A percentile compares a stretch with the other conserved stretches of the same genome.
phyloP scores from a whole-genome alignment of 2,888 invertebrate species.

The Habrosyne pyritoides region DNA sequence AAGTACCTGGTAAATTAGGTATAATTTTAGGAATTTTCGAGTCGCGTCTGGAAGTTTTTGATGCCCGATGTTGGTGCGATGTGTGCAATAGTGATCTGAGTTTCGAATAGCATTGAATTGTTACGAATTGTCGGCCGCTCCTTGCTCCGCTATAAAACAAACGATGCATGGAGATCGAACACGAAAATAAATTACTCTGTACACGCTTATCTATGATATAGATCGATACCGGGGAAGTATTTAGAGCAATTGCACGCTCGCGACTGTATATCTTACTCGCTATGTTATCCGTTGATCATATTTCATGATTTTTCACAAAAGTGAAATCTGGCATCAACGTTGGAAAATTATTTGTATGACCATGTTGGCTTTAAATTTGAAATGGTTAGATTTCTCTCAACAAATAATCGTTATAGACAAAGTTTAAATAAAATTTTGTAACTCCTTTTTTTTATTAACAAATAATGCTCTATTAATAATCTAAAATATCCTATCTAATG shows the following conservation, averaged over 20 bases:
- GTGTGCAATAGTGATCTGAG: conserved; percentile 36
- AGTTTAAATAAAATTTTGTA: neutral
- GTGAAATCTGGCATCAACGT: conserved; percentile 1
- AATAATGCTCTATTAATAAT: too few species aligned
- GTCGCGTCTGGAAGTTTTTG: neutral
- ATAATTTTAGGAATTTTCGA: neutral
- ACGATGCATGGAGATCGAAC: conserved; percentile 48
- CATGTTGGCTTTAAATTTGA: too few species aligned
- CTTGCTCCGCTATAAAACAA: conserved; percentile 48
- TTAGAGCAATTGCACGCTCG: conserved; percentile 25
- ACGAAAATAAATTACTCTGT: conserved; percentile 37
- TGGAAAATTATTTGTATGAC: neutral
- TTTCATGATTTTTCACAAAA: conserved; percentile 4
- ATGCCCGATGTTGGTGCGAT: conserved; percentile 22
- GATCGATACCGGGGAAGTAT: conserved; percentile 29
- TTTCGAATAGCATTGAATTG: conserved; percentile 34
- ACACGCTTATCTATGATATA: conserved; percentile 28
- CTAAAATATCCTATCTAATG: neutral
- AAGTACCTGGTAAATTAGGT: neutral
- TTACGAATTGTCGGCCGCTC: conserved; percentile 43
- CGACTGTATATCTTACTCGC: neutral
- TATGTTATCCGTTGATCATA: neutral
- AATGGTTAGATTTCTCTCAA: neutral
- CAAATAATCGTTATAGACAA: neutral
- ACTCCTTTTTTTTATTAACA: neutral